Evolutionary conservation across 2,888 invertebrate species (phyloP).

Genomic region (Agrochola lota): DNA sequence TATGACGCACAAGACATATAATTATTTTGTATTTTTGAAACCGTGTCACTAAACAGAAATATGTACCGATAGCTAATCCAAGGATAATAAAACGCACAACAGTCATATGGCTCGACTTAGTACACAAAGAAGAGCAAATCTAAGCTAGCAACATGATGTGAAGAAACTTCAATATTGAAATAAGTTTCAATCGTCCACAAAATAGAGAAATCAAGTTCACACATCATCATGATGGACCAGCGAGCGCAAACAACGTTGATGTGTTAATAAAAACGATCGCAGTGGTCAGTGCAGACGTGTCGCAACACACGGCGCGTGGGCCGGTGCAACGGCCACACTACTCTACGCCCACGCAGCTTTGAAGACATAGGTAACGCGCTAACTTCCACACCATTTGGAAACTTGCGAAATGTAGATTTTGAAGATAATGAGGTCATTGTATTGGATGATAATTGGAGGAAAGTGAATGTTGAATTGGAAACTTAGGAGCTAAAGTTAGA

Average conservation of each 20-base stretch:
- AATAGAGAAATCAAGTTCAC: conserved; percentile 55
- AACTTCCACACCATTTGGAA: conserved; percentile 38
- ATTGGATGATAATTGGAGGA: conserved; percentile 29
- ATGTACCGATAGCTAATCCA: not conserved
- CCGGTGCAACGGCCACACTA: conserved; percentile 71
- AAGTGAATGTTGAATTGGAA: conserved; percentile 32
- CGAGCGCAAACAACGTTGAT: conserved; percentile 44
- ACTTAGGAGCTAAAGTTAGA: conserved; percentile 18
- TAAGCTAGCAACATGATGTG: conserved; percentile 8
- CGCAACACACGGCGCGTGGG: conserved; percentile 75
- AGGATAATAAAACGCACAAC: not conserved
- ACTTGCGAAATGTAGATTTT: conserved; percentile 46
- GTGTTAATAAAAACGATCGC: conserved; percentile 63
- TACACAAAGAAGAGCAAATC: conserved; percentile 4
- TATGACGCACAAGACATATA: not conserved
- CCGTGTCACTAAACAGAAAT: not conserved
- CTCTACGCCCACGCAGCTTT: conserved; percentile 70
- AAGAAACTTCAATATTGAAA: conserved; percentile 35
- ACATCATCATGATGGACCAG: conserved; percentile 45
- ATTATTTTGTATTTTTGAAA: not conserved
- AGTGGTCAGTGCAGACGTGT: conserved; percentile 62
- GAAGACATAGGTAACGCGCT: conserved; percentile 55
- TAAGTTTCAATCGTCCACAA: conserved; percentile 44
- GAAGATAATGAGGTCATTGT: conserved; percentile 30
- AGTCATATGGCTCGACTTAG: conserved; percentile 3